phyloP scores from a whole-genome alignment of 2,113 vertebrate species.

The Psittacus erithacus region DNA sequence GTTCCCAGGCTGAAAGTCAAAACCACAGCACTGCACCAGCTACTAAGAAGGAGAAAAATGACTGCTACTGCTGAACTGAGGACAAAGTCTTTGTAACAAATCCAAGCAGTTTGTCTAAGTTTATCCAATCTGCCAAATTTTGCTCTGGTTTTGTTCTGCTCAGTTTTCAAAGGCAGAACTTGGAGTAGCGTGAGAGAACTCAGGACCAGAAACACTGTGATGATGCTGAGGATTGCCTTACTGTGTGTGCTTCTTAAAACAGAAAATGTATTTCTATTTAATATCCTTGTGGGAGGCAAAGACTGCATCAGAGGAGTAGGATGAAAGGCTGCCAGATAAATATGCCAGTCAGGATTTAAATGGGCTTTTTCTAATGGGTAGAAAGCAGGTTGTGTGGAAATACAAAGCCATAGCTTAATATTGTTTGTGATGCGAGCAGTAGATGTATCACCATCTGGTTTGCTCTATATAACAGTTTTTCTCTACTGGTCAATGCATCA shows the following conservation, averaged over 20 bases:
- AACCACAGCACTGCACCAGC: no score
- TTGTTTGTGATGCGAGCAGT: neutral
- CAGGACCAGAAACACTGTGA: fast-evolving
- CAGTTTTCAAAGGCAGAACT: neutral
- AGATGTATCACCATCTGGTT: neutral
- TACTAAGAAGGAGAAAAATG: no score
- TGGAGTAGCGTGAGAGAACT: neutral
- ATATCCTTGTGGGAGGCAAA: neutral
- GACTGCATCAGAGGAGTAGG: neutral
- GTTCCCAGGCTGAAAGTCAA: no score
- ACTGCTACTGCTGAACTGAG: no score
- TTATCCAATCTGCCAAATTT: neutral
- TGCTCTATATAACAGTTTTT: neutral
- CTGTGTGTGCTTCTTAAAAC: neutral
- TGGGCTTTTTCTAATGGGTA: neutral
- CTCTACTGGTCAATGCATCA: neutral
- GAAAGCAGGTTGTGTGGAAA: conserved; percentile 25
- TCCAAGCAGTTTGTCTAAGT: neutral
- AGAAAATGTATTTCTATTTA: neutral
- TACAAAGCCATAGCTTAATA: conserved; percentile 17
- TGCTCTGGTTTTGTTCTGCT: neutral
- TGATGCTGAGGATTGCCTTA: neutral
- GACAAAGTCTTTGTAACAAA: neutral
- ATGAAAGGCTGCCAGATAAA: neutral
- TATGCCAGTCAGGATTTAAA: conserved; percentile 21